These are phyloP conservation scores for Drosophila persimilis DNA, from an alignment of 1,140 invertebrate genomes.

Conservation along the genomic window DNA sequence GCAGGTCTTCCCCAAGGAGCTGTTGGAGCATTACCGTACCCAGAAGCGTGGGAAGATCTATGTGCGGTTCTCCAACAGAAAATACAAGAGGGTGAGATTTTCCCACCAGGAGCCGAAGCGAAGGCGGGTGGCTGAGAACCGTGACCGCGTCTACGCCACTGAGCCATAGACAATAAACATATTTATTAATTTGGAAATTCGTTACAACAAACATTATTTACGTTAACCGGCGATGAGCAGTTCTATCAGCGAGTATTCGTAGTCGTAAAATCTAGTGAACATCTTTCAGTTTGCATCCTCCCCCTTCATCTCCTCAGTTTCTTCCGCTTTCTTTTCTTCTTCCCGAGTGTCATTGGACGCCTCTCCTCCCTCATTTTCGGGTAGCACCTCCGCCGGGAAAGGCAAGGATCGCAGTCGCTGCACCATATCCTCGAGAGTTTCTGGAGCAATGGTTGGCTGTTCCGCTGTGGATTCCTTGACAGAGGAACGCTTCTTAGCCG, in stretches of 20 bases:
- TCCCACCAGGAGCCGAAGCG: conserved; percentile 1
- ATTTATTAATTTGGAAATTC: conserved; percentile 15
- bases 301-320: background rate
- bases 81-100: conserved; percentile 44
- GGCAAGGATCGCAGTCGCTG: conserved; percentile 60
- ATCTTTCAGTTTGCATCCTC: conserved; percentile 36
- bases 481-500: conserved; percentile 46
- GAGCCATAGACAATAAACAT: conserved; percentile 11
- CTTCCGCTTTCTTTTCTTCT: background rate
- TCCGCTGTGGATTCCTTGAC: conserved; percentile 12
- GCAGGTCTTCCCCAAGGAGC: conserved; percentile 64
- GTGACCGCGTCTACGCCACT: too few relatives aligned
- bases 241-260: conserved; percentile 49
- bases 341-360: background rate
- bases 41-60: conserved; percentile 75
- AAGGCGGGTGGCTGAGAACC: too few relatives aligned
- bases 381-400: conserved; percentile 28
- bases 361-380: too few relatives aligned
- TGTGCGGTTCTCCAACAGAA: conserved; percentile 63
- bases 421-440: conserved; percentile 75
- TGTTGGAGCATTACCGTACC: conserved; percentile 69
- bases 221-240: conserved; percentile 29
- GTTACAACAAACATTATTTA: conserved; percentile 5
- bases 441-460: conserved; percentile 11
- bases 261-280: conserved; percentile 56